Evolutionary conservation across 30 jellyfish, hydroid and myxozoan genomes (phyloP).

Genomic region (Turritopsis dohrnii): DNA sequence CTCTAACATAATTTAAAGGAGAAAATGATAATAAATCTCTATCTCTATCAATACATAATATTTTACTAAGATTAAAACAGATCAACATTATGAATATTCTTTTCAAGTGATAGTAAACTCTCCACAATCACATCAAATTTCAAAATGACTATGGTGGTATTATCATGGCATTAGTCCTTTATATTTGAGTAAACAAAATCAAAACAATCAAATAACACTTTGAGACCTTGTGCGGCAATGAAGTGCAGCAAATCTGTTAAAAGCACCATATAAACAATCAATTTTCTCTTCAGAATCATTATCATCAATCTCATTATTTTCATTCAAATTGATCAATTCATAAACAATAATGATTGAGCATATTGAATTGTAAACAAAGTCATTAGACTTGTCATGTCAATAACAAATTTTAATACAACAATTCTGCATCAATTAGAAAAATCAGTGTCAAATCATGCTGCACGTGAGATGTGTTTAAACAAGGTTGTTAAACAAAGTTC

Average conservation of each 20-base stretch:
- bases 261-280: neutral
- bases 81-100: no score
- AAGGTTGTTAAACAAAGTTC: neutral
- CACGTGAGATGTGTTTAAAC: neutral
- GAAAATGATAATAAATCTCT: no score
- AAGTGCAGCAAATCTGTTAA: neutral
- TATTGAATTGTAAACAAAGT: neutral
- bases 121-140: no score
- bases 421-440: neutral
- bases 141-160: no score
- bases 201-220: neutral
- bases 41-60: no score
- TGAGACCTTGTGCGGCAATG: neutral
- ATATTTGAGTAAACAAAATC: no score
- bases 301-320: neutral
- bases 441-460: neutral
- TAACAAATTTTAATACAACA: neutral
- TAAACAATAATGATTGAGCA: neutral
- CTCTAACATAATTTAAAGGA: slow-evolving; percentile 35
- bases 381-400: neutral
- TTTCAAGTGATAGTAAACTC: no score
- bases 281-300: neutral
- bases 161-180: no score
- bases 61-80: no score
- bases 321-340: no score